Base-by-base conservation (phyloP, 2,113 vertebrate species). In the Fulica atra region DNA sequence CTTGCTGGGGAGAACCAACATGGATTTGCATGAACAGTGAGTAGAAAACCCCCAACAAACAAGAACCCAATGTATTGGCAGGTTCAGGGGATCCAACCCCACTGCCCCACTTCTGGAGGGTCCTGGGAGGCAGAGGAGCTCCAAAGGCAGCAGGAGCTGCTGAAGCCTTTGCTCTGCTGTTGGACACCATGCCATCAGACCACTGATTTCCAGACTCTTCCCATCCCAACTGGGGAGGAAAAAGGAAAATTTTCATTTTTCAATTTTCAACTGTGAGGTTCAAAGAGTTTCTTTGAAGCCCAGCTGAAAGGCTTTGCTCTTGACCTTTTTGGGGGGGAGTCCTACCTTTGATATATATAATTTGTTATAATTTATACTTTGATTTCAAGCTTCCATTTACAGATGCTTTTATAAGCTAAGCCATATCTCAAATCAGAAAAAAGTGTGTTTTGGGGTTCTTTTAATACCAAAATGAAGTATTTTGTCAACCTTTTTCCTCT, bases 21-120 rank as follows among this genome's bases (percentile, higher is more conserved):
- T 29, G 54, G 38, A 24, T 13, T 33, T 48, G 50, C 23, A 44
- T 10, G 14, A 51, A 61, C 12, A 68, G 29, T 13, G 33, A 56
- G 11, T 4, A 53, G 56, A 29, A 50, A 74, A 76, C 3, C 0
- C 0, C 10, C 40, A 84, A 5, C 7, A 5, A 48, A 24, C 8
- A 36, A 81, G 35, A 46, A 26, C 24, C 16, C 63, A 31, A 1
- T 0, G n/a, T 7, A 5, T 4, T 2, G 20, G 35, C 38, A 36
- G 42, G 57, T 26, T 26, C 7, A 12, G 26, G 4, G 20, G 33
- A 61, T 20, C 11, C 3, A 1, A 9, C n/a, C 60, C 57, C 0
- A 48, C 48, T 48, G 10, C 17, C 25, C 38, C 20, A 0, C 13
- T 29, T 24, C n/a, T 74, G 74, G 35, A 36, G 13, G 11, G 5